Evolutionary conservation across 1,140 invertebrate species (phyloP).

Genomic region (Penaeus chinensis): DNA sequence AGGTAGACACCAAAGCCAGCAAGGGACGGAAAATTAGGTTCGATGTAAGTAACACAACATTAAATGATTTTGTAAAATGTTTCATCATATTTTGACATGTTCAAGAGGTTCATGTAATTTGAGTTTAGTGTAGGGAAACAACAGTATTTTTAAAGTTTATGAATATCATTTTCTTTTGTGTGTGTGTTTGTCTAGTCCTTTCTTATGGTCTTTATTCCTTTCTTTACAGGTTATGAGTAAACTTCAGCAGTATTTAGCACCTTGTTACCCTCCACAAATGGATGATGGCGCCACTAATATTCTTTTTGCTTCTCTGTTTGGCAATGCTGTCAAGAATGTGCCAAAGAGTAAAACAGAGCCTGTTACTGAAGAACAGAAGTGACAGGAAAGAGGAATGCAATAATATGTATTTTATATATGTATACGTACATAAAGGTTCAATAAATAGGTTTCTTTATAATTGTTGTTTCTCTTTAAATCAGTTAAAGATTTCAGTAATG

Average conservation of each 20-base stretch:
- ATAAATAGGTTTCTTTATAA: too few relatives aligned
- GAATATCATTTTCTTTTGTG: neutral
- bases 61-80: neutral
- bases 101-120: too few relatives aligned
- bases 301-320: slow-evolving; percentile 87
- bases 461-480: too few relatives aligned
- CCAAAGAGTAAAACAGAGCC: slow-evolving; percentile 21
- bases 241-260: slow-evolving; percentile 94
- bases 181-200: neutral
- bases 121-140: too few relatives aligned
- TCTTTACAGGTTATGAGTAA: slow-evolving; percentile 69
- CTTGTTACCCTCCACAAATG: slow-evolving; percentile 77
- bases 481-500: too few relatives aligned
- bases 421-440: too few relatives aligned
- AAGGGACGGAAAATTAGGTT: slow-evolving; percentile 93
- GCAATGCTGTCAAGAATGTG: slow-evolving; percentile 65
- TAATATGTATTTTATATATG: too few relatives aligned
- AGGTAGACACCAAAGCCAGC: slow-evolving; percentile 90
- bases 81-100: too few relatives aligned
- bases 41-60: slow-evolving; percentile 77
- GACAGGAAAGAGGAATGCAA: too few relatives aligned
- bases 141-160: too few relatives aligned
- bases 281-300: slow-evolving; percentile 83
- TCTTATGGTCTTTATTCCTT: neutral
- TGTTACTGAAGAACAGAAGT: too few relatives aligned